phyloP scores from a whole-genome alignment of 2,888 invertebrate genomes.

The Ichneumoninae sp. region DNA sequence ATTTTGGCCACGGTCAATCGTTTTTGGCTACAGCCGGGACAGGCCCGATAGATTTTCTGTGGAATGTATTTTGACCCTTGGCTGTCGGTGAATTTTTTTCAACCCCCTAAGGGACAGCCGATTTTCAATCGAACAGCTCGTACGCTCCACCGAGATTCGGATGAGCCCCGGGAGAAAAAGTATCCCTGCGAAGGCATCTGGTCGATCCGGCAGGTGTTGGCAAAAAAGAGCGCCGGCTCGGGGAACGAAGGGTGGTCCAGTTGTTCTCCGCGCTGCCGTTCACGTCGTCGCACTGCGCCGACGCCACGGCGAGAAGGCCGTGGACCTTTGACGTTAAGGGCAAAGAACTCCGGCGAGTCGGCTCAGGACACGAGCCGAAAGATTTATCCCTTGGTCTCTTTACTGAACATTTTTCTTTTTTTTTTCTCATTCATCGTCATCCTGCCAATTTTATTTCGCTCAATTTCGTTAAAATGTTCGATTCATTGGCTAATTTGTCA shows the following conservation, averaged over 20 bases:
- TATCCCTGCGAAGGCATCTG: constrained; percentile 55
- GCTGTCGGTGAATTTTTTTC: neutral
- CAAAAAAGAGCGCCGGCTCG: constrained; percentile 47
- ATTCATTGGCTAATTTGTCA: no score
- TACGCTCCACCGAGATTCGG: constrained; percentile 6
- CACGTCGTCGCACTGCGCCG: constrained; percentile 36
- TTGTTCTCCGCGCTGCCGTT: constrained; percentile 37
- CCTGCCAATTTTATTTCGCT: no score
- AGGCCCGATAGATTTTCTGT: neutral
- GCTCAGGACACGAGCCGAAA: constrained; percentile 6
- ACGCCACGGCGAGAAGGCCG: constrained; percentile 73
- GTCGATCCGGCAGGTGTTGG: constrained; percentile 62
- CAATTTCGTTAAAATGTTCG: no score
- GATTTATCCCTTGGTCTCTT: neutral
- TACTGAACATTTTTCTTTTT: neutral
- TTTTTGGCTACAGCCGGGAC: neutral
- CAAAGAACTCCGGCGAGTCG: constrained; percentile 73
- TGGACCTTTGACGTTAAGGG: constrained; percentile 78
- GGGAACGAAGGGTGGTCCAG: constrained; percentile 63
- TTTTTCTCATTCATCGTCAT: neutral
- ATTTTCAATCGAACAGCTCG: neutral
- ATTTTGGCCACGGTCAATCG: constrained; percentile 66
- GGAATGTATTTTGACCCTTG: neutral
- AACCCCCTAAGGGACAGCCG: neutral
- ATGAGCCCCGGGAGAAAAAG: constrained; percentile 28